Base-by-base conservation (phyloP, 2,113 vertebrate genomes). In the Centrocercus urophasianus region DNA sequence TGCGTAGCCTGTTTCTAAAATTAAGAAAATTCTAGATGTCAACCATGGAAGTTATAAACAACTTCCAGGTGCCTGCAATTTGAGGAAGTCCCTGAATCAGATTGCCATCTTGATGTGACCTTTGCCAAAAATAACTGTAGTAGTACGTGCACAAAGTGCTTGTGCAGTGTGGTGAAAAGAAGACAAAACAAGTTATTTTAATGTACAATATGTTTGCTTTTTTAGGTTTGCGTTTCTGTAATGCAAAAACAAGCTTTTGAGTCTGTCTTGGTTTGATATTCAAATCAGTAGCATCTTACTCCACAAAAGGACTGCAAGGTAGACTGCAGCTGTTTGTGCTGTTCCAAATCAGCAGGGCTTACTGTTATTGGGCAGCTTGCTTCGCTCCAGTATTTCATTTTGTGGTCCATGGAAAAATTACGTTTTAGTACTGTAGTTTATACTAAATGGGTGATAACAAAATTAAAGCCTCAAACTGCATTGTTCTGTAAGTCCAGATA, bases 81-180 rank as follows among this genome's bases (percentile, higher is more conserved):
- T 91, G 82, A 89, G 36, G 75, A 88, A 81, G 72, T 81, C 69
- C 69, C 20, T 81, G 52, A 91, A 90, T 90, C 36, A 71, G 6
- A 81, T 93, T 94, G 86, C 80, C 38, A 25, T 94, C 83, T 74
- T 77, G 72, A n/a, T 67, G 38, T 90, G 86, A 92, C 83, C 92
- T 96, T 95, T 94, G 32, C 72, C 76, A 93, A 90, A 91, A 92
- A 88, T 90, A 88, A 71, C 57, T 42, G n/a, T n/a, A 57, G 32
- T 67, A 72, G 69, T 72, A 81, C 34, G 47, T 65, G 38, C 14
- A 71, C 32, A 30, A 76, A 48, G 71, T 69, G 11, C 50, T 63
- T 87, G 3, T 81, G 40, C 9, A 8, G 19, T 64, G 8, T 40
- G 40, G 48, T 87, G 78, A 65, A 69, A 43, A 87, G 36, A 88